Evolutionary conservation across 1,140 invertebrate species (phyloP), one percentile per base, ranked within the genome.

Genomic region (Rhopalosiphum padi): DNA sequence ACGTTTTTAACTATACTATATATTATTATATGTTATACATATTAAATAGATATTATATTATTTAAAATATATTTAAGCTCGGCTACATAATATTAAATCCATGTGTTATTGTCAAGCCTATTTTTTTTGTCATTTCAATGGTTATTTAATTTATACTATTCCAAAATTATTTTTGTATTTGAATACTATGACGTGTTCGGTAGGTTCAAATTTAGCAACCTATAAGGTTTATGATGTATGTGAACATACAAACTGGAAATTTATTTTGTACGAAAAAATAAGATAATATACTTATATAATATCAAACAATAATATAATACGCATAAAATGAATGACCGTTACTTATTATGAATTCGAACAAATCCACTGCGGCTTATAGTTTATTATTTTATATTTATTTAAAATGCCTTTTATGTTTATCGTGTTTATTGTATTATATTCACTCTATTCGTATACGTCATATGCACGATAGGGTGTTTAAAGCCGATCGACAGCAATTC

Each of bases 401-500:
- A 53, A 53, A 35, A 89, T 37, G n/a, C n/a, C 48, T 37, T 89
- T 89, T 55, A 41, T n/a, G 30, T 88, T 89, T 37, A 53, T 53
- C 87, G n/a, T 89, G 88, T 55, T 89, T 89, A 89, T 89, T 89
- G 51, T 25, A 55, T 89, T 90, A 90, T 90, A 90, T 90, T 90
- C 55, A 30, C 25, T 60, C 35, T 37, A 48, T 82, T 92, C 22
- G 43, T 51, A 90, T 18, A 30, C 53, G 68, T 82, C 68, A 92
- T 51, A 53, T 92, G 90, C 90, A 92, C 30, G 68, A 92, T 51
- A 21, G 46, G 90, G 55, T 91, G 55, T 77, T 91, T 91, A 68
- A 91, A 92, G 60, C 37, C 68, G 68, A 82, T 92, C 90, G 90
- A 92, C 90, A 83, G 90, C 68, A 48, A 92, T 83, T 92, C 90